Conservation (phyloP, 2,113 vertebrate genomes). For the Microcebus tavaratra region DNA sequence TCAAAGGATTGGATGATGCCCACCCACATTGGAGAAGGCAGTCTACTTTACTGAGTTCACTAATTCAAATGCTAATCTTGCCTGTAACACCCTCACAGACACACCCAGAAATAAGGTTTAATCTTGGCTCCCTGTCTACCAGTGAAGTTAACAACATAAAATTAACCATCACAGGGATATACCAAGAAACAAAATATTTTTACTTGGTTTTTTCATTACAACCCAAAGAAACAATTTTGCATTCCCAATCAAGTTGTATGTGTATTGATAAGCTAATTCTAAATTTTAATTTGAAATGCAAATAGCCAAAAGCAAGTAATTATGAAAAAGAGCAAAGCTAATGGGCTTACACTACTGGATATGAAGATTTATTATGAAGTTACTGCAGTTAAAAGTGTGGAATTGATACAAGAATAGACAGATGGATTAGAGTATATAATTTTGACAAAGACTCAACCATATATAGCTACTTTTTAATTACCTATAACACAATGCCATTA, state of each 20-base stretch:
- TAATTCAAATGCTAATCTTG: neutral
- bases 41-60: neutral
- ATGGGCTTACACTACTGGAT: neutral
- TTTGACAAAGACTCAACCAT: neutral
- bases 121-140: neutral
- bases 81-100: too few species aligned
- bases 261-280: neutral
- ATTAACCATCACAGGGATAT: neutral
- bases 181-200: constrained; percentile 43
- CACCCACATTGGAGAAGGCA: neutral
- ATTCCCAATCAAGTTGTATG: neutral
- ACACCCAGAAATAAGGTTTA: neutral
- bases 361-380: constrained; percentile 1
- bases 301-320: constrained; percentile 33
- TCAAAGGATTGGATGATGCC: neutral
- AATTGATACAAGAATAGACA: neutral
- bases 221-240: neutral
- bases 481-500: neutral
- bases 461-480: neutral
- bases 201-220: neutral
- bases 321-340: constrained; percentile 42
- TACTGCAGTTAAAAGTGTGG: neutral
- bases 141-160: neutral
- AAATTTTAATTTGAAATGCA: constrained; percentile 43
- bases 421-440: neutral